Evolutionary conservation across 1,140 invertebrate genomes (phyloP), one percentile per base, ranked within the genome.

Genomic region (Lepeophtheirus salmonis): DNA sequence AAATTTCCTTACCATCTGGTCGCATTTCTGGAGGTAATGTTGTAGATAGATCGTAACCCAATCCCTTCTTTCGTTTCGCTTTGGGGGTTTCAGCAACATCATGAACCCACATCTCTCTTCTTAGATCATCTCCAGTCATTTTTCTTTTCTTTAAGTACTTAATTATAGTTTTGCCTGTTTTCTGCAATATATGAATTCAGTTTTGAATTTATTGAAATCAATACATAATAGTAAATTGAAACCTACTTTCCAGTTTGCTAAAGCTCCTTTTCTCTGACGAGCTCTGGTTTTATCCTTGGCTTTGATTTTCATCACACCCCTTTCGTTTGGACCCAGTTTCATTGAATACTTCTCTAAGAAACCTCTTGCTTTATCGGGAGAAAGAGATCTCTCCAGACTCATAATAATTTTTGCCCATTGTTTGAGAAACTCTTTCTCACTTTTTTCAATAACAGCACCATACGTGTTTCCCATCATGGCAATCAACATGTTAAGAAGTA

Each of bases 401-500:
- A 97, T 89, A 2, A 97, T 89, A 64, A 97, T 96, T 73, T 97
- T 96, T 0, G 92, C 92, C 89, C 92, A 97, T 83, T 96, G 67
- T 74, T 96, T 95, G 69, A 95, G 83, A 85, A 89, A 97, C 71
- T 97, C 92, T 70, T 97, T 97, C 71, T 97, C 92, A 51, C 91
- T 96, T 69, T 94, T 89, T 69, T 91, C 86, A 62, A 97, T 97
- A 53, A 98, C 89, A 65, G 95, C 86, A 2, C 92, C 90, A 68
- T 96, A 97, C 0, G 91, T 97, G 70, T 96, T 97, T 60, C 89
- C 90, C 90, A 97, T 97, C 91, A 97, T 97, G 62, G 94, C 92
- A 65, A 97, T 97, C 67, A 97, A 78, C 89, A 97, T 77, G 79
- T 97, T 97, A 2, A 97, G 77, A 64, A 97, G 74, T 16, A 97